Evolutionary conservation across 1,140 invertebrate species (phyloP).

Genomic region (Hylyphantes graminicola): DNA sequence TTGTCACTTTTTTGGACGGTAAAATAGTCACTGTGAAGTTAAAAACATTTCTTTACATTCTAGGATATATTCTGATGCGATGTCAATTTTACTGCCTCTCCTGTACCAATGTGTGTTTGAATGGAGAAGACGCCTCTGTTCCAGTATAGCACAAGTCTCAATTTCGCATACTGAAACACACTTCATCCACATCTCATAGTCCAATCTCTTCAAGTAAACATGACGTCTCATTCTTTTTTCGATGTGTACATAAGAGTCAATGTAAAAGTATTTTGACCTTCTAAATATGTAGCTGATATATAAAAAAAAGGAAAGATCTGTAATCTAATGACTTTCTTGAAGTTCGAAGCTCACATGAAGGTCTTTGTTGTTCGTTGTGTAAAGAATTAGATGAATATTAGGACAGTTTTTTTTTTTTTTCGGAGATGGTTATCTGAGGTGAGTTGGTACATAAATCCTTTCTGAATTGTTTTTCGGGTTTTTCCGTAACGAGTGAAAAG

Average conservation of each 20-base stretch:
- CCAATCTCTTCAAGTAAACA: conserved; percentile 10
- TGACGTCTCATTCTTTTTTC: conserved; percentile 17
- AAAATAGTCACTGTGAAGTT: background rate
- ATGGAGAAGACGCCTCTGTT: conserved; percentile 8
- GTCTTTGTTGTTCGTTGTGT: conserved; percentile 35
- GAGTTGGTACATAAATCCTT: no score
- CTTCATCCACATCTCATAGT: conserved; percentile 46
- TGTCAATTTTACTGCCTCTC: conserved; percentile 51
- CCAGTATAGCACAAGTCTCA: conserved; percentile 42
- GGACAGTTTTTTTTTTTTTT: conserved; percentile 23
- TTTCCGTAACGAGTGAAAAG: no score
- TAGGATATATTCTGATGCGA: conserved; percentile 32
- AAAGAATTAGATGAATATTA: conserved; percentile 22
- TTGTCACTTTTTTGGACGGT: background rate
- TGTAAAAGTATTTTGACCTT: conserved; percentile 10
- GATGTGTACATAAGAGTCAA: conserved; percentile 33
- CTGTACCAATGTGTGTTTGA: conserved; percentile 34
- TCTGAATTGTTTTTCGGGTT: no score
- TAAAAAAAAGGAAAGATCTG: background rate
- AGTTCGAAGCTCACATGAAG: conserved; percentile 2
- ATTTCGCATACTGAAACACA: conserved; percentile 24
- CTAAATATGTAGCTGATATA: conserved; percentile 25
- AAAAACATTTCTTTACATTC: background rate
- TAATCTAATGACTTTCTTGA: conserved; percentile 2
- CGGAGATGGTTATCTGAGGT: background rate